Evolutionary conservation across 2,888 invertebrate genomes (phyloP).

Genomic region (Euspilapteryx auroguttella): DNA sequence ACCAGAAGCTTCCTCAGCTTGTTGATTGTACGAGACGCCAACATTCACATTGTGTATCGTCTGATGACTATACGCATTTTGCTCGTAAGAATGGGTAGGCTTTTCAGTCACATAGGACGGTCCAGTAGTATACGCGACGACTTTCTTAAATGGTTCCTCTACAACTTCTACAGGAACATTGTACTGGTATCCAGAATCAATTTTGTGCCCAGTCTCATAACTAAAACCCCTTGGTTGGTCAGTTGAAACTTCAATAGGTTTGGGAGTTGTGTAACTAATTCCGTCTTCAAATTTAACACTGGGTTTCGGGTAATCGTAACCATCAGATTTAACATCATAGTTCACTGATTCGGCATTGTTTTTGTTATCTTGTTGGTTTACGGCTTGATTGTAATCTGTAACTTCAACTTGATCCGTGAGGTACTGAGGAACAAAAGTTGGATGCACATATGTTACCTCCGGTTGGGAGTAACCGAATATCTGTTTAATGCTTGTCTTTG

Average conservation of each 20-base stretch:
- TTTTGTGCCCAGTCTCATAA: constrained; percentile 31
- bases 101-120: constrained; percentile 21
- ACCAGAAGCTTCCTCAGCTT: constrained; percentile 11
- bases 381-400: constrained; percentile 25
- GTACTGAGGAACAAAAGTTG: constrained; percentile 25
- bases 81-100: constrained; percentile 12
- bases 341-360: constrained; percentile 11
- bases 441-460: constrained; percentile 40
- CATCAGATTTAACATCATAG: constrained; percentile 15
- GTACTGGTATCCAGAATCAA: constrained; percentile 24
- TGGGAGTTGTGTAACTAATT: constrained; percentile 25
- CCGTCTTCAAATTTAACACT: constrained; percentile 37
- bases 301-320: constrained; percentile 29
- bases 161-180: constrained; percentile 24
- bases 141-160: constrained; percentile 39
- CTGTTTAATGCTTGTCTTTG: constrained; percentile 40
- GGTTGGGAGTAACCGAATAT: constrained; percentile 45
- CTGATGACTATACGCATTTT: constrained; percentile 13
- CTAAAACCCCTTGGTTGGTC: constrained; percentile 32
- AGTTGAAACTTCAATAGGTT: constrained; percentile 29
- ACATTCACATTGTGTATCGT: constrained; percentile 6
- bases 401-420: constrained; percentile 23
- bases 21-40: neutral
- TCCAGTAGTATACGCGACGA: constrained; percentile 44
- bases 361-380: constrained; percentile 19